phyloP scores from a whole-genome alignment of 2,888 invertebrate genomes.

The Hyles lineata region DNA sequence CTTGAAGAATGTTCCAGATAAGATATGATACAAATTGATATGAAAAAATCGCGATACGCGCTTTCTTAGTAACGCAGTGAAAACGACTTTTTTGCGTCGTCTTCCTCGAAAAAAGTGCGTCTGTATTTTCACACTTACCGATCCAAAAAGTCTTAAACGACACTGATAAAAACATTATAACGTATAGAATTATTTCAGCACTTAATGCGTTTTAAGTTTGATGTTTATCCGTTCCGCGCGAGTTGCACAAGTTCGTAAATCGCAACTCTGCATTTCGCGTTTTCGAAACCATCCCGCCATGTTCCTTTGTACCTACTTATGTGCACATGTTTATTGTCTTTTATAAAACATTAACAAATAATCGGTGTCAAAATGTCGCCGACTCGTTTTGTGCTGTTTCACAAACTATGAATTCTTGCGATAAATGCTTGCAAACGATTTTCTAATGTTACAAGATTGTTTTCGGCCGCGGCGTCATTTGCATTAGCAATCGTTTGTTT shows the following conservation, averaged over 20 bases:
- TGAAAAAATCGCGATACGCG: slow-evolving; percentile 44
- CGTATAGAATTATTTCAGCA: not conserved
- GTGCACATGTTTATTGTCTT: slow-evolving; percentile 53
- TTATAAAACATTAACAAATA: slow-evolving; percentile 42
- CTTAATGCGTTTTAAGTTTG: slow-evolving; percentile 58
- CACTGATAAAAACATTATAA: too few species aligned
- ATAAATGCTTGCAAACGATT: slow-evolving; percentile 20
- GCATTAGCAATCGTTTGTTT: slow-evolving; percentile 19
- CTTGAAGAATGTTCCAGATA: slow-evolving; percentile 62
- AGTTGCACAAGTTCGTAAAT: slow-evolving; percentile 78
- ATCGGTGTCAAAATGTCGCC: slow-evolving; percentile 33
- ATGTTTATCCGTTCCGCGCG: slow-evolving; percentile 81
- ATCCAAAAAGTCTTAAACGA: too few species aligned
- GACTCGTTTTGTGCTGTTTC: slow-evolving; percentile 20
- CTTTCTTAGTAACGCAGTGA: slow-evolving; percentile 26
- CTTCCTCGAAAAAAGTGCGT: not conserved
- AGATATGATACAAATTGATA: slow-evolving; percentile 76
- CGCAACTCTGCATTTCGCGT: slow-evolving; percentile 83
- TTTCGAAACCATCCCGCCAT: slow-evolving; percentile 82
- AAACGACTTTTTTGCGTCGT: too few species aligned
- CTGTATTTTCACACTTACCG: not conserved
- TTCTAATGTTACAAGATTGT: slow-evolving; percentile 29
- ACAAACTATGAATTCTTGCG: slow-evolving; percentile 31
- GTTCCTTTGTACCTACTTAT: slow-evolving; percentile 65
- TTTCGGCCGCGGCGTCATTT: slow-evolving; percentile 16